Conservation (phyloP, 2,797 vertebrate species). For the Tragopan temminckii region DNA sequence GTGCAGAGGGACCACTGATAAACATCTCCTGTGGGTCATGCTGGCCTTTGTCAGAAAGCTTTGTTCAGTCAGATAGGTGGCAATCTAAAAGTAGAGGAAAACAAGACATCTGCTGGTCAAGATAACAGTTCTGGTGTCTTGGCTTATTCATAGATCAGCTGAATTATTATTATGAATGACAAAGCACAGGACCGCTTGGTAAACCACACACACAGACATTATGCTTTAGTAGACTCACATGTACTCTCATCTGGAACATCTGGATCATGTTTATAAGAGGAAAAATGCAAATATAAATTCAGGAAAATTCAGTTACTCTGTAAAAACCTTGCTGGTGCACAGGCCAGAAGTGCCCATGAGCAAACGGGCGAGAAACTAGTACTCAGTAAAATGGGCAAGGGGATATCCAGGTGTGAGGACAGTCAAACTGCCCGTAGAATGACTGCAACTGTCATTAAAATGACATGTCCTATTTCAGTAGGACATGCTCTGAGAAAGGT, state of each 20-base stretch:
- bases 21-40: background rate
- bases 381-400: background rate
- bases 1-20: fast-evolving
- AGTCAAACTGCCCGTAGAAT: background rate
- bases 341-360: background rate
- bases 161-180: background rate
- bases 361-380: background rate
- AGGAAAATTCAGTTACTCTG: background rate
- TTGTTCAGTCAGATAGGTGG: background rate
- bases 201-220: background rate
- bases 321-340: background rate
- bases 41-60: background rate
- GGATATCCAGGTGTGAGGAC: background rate
- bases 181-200: background rate
- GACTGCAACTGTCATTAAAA: background rate
- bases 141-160: background rate
- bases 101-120: background rate
- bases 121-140: background rate
- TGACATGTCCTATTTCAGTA: background rate
- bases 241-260: background rate
- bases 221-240: background rate
- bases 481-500: background rate
- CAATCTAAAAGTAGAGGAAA: slow-evolving; percentile 5
- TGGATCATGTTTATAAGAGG: background rate
- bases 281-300: background rate